These are phyloP conservation scores for Agriotes lineatus DNA, from an alignment of 2,888 invertebrate species.

Conservation along the genomic window DNA sequence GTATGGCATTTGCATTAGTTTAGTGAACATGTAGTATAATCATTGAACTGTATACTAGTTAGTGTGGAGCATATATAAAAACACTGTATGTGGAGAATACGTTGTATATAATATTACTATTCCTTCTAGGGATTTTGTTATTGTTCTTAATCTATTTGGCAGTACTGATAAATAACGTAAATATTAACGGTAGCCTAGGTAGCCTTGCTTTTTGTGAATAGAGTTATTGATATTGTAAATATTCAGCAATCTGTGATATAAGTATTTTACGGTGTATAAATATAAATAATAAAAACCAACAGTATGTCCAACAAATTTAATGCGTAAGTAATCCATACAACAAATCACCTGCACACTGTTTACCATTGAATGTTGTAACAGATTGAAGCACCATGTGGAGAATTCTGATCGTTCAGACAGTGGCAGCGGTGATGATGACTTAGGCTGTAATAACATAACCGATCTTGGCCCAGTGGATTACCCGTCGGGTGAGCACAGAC, in stretches of 20 bases:
- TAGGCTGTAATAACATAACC: slow-evolving; percentile 64
- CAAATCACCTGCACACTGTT: background rate
- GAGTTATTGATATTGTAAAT: slow-evolving; percentile 17
- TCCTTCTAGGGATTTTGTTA: background rate
- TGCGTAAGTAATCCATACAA: too few species aligned
- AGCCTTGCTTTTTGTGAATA: slow-evolving; percentile 7
- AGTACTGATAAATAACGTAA: slow-evolving; percentile 10
- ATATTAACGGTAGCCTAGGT: slow-evolving; percentile 23
- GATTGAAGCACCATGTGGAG: slow-evolving; percentile 67
- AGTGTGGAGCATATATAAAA: too few species aligned
- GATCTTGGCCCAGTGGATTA: slow-evolving; percentile 77
- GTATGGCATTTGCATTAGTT: too few species aligned
- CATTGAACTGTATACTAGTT: too few species aligned
- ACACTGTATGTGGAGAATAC: too few species aligned
- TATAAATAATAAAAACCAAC: slow-evolving; percentile 52
- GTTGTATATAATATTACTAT: too few species aligned
- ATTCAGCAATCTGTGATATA: slow-evolving; percentile 63
- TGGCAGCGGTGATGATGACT: slow-evolving; percentile 76
- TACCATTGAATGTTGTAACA: slow-evolving; percentile 38
- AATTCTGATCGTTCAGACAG: slow-evolving; percentile 71
- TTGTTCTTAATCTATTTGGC: background rate
- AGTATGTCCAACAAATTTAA: slow-evolving; percentile 76
- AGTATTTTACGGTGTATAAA: slow-evolving; percentile 59
- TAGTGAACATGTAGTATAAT: too few species aligned
- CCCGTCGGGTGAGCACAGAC: slow-evolving; percentile 88